Conservation (phyloP, 2,888 invertebrate genomes). For the Cataglyphis albicans region DNA sequence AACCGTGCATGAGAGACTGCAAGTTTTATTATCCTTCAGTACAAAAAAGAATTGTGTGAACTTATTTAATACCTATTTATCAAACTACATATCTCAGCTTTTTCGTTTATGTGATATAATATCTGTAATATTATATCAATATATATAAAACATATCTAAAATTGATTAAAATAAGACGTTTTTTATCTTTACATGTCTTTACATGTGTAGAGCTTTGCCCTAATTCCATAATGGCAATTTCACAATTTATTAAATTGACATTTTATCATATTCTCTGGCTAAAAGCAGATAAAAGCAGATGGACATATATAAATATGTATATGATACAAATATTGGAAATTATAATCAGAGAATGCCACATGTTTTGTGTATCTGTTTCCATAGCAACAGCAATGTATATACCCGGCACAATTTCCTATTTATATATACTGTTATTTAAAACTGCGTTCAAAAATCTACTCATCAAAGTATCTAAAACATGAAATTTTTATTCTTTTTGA, state of each 20-base stretch:
- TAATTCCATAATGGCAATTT: slow-evolving; percentile 19
- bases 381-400: slow-evolving; percentile 69
- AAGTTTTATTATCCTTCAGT: neutral
- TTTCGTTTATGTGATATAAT: neutral
- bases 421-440: neutral
- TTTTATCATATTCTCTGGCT: slow-evolving; percentile 2
- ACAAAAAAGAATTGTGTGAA: neutral
- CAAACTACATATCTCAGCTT: slow-evolving; percentile 10
- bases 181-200: slow-evolving; percentile 3
- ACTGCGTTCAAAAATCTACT: neutral
- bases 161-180: neutral
- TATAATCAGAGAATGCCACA: slow-evolving; percentile 5
- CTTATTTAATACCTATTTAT: neutral
- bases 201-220: neutral
- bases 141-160: neutral
- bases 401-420: neutral
- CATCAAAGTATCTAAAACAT: neutral
- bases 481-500: neutral
- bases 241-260: slow-evolving; percentile 4
- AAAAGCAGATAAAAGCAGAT: neutral
- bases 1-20: slow-evolving; percentile 62
- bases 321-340: neutral
- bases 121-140: neutral
- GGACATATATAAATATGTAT: neutral
- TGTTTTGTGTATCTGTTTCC: slow-evolving; percentile 67